Base-by-base conservation (phyloP, 2,888 invertebrate genomes). In the Protodeltote pygarga region DNA sequence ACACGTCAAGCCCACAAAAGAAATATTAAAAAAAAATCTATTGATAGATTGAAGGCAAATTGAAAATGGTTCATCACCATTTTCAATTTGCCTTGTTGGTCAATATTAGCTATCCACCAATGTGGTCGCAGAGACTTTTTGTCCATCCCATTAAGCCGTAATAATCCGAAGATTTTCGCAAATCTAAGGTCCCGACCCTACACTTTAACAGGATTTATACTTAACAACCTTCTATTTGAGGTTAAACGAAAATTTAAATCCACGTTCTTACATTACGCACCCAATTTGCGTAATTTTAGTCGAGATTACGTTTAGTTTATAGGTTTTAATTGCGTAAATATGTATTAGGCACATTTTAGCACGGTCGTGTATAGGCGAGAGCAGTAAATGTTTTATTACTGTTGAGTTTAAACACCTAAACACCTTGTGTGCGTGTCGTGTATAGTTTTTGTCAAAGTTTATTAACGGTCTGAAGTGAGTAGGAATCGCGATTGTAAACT, bases 261-360 rank as follows among this genome's bases (percentile, higher is more conserved):
- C 27, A 24, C 11, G 41, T 39, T 45, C 34, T 53, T 53, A 47
- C 45, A 25, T 32, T 44, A 41, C 64, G 51, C 65, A 52, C 53
- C 53, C 54, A 67, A 67, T 65, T 65, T 65, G 59, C 51, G 67
- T 54, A 63, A 67, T 58, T 65, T 59, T 48, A 53, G 14, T 28
- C 16, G 34, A 50, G 67, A 65, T 65, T 67, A 65, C 39, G 16
- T 14, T 14, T 50, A 53, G 40, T 58, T 63, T 67, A 65, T 67
- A 9, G 48, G 48, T 52, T 60, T 61, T 65, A 61, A 65, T 65
- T 65, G 63, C 40, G 55, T 51, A 62, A 62, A 65, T 65, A 55
- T 55, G 45, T 65, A 54, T 61, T 46, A 61, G 34, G 33, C 41
- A 54, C 62, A 37, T 58, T 54, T 53, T 58, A 53, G 23, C 37